Conservation (phyloP, 2,113 vertebrate genomes). For the Odocoileus hemionus region DNA sequence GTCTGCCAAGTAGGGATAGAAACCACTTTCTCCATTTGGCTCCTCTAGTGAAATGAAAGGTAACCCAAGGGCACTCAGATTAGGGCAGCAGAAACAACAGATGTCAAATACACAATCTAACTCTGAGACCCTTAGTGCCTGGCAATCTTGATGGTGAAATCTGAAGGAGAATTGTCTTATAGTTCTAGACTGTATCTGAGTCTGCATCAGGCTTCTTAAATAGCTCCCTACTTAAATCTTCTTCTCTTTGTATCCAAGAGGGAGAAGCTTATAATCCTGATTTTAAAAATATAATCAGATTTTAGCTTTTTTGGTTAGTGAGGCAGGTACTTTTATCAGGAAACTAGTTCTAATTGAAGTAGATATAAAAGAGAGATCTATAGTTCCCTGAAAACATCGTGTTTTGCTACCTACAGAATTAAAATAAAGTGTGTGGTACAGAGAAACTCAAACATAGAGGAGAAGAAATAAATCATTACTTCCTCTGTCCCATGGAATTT, state of each 20-base stretch:
- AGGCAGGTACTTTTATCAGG: not conserved
- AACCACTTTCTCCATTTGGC: not conserved
- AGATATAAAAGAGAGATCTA: not conserved
- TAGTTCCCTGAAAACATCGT: not conserved
- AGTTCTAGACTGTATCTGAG: not conserved
- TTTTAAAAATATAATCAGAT: not conserved
- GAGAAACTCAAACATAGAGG: not conserved
- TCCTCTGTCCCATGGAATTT: not conserved
- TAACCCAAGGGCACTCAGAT: too few relatives aligned
- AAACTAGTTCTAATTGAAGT: not conserved
- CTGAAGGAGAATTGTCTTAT: not conserved
- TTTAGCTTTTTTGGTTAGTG: not conserved
- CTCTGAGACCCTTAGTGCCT: not conserved
- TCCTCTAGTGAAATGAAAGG: not conserved
- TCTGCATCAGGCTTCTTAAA: not conserved
- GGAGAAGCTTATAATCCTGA: not conserved
- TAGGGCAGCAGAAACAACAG: not conserved
- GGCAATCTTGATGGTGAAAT: not conserved
- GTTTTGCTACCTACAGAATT: not conserved
- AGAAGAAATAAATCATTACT: not conserved
- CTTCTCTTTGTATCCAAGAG: not conserved
- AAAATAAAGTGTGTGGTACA: not conserved
- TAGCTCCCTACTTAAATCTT: not conserved
- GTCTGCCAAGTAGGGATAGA: not conserved
- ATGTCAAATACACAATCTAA: not conserved